Evolutionary conservation across 1,140 invertebrate species (phyloP).

Genomic region (Zaprionus nigranus): DNA sequence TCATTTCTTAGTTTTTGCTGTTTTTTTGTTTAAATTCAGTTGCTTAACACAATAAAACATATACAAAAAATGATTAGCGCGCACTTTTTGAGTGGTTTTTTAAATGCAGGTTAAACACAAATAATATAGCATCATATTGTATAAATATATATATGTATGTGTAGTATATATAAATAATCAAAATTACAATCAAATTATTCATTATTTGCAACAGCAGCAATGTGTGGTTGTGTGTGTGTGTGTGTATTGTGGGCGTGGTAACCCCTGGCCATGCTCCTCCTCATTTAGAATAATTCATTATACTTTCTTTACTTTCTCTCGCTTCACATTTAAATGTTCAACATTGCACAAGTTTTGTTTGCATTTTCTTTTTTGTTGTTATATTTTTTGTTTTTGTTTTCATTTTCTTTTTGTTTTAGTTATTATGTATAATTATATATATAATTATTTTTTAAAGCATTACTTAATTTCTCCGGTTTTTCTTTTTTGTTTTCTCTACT

Average conservation of each 20-base stretch:
- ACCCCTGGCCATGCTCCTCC: conserved; percentile 12
- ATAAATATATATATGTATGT: conserved; percentile 46
- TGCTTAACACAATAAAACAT: conserved; percentile 70
- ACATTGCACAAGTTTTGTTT: conserved; percentile 74
- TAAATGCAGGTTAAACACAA: conserved; percentile 79
- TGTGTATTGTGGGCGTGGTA: conserved; percentile 14
- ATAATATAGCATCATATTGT: conserved; percentile 65
- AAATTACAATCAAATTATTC: conserved; percentile 46
- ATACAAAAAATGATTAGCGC: conserved; percentile 61
- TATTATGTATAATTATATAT: conserved; percentile 62
- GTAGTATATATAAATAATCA: conserved; percentile 49
- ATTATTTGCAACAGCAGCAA: conserved; percentile 68
- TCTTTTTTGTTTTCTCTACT: conserved; percentile 61
- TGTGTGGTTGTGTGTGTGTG: conserved; percentile 36
- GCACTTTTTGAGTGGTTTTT: conserved; percentile 28
- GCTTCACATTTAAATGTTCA: conserved; percentile 56
- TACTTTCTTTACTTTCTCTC: conserved; percentile 28
- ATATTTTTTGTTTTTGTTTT: conserved; percentile 40
- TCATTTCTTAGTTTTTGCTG: conserved; percentile 39
- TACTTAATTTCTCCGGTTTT: conserved; percentile 52
- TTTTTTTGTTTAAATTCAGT: conserved; percentile 28
- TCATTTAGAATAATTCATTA: conserved; percentile 42
- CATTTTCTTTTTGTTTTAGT: conserved; percentile 33
- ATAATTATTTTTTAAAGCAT: conserved; percentile 69
- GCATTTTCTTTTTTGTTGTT: not conserved